Evolutionary conservation across 1,140 invertebrate genomes (phyloP), one percentile per base, ranked within the genome.

Genomic region (Aphaenogaster floridana): DNA sequence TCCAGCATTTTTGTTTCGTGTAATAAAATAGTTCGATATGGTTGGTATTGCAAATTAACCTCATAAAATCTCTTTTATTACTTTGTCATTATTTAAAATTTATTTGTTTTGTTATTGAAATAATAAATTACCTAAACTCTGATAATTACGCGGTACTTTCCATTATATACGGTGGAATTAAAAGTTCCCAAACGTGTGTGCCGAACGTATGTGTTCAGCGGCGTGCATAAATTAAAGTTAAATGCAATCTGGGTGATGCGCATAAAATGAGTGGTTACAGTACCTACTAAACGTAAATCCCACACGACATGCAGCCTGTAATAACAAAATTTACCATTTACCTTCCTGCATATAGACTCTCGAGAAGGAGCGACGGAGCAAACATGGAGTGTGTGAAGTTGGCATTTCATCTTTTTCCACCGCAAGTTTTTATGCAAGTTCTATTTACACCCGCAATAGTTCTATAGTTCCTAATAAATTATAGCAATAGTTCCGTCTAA

Each of bases 211-310:
- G 28, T 28, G 28, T 28, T 28, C 28, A 28, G 28, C 28, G 9
- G 39, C 15, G 42, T 66, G 77, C 42, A 81, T 71, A 68, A 71
- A 68, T 52, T 45, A 61, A 34, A 42, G 7, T 57, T 57, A 39
- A 71, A 48, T 63, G 57, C 80, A 28, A 54, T 54, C 36, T 42
- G 9, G 5, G 63, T 80, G 68, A 48, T 68, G 57, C 71, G 57
- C 71, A 79, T 45, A 28, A 34, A 50, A 84, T 61, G 52, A 81
- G 48, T 72, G 52, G 15, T 93, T 94, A 95, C 94, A 92, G 90
- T 95, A 95, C 94, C 95, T 95, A 95, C 95, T 95, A 95, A 95
- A 94, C 91, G 92, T 42, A 83, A 93, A 94, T 95, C 93, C 94
- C 93, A 95, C 93, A 91, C 92, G 93, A 93, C 93, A 94, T 88